A percentile compares a stretch with the other conserved stretches of the same genome.
phyloP scores from a whole-genome alignment of 2,797 vertebrate species.

The Linurgus olivaceus region DNA sequence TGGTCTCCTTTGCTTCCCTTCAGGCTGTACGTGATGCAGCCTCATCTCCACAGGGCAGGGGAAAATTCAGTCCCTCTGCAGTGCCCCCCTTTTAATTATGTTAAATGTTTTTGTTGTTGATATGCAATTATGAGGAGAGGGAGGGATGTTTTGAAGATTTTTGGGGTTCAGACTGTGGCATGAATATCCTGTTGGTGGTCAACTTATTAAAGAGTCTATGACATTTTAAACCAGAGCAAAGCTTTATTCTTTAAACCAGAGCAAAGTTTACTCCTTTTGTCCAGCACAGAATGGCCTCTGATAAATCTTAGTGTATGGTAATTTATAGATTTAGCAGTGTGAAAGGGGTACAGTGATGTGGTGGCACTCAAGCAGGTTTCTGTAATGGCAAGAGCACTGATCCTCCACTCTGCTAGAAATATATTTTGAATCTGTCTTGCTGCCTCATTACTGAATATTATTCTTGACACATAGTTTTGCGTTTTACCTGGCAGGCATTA shows the following conservation, averaged over 20 bases:
- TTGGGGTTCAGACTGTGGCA: not conserved
- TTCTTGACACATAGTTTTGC: not conserved
- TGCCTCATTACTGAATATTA: not conserved
- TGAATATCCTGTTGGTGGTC: not conserved
- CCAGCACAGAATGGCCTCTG: not conserved
- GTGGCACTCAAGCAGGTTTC: not conserved
- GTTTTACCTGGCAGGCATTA: constrained; percentile 36
- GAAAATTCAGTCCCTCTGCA: not conserved
- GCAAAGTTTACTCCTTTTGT: not conserved
- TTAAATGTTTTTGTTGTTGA: not conserved
- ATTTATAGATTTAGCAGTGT: not conserved
- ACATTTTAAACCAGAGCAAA: not conserved
- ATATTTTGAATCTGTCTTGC: not conserved
- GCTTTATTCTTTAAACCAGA: not conserved
- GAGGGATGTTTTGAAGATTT: not conserved
- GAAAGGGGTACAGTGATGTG: not conserved
- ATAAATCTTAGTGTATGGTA: not conserved
- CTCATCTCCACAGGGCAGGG: not conserved
- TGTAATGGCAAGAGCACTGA: not conserved
- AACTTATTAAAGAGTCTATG: not conserved
- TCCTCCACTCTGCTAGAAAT: not conserved
- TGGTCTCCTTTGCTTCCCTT: not conserved
- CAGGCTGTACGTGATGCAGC: fast-evolving
- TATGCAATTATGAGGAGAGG: not conserved
- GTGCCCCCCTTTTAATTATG: not conserved